Evolutionary conservation across 2,797 vertebrate species (phyloP).

Genomic region (Antrozous pallidus): DNA sequence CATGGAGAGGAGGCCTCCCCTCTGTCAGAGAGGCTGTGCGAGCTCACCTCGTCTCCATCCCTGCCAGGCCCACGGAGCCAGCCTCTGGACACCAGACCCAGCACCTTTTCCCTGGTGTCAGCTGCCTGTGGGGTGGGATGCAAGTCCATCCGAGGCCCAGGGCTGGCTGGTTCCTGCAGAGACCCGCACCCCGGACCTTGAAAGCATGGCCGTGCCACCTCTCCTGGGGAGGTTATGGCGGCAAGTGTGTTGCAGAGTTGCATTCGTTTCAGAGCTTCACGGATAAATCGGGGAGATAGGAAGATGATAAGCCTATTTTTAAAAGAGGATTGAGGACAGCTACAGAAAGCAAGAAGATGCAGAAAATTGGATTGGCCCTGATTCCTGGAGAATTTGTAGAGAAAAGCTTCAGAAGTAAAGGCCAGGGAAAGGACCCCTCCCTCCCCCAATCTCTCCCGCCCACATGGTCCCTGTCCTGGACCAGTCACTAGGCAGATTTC

Average conservation of each 20-base stretch:
- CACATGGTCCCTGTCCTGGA: neutral
- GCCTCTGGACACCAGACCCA: neutral
- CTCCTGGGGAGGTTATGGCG: neutral
- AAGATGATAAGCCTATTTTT: neutral
- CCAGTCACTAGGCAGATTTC: no score
- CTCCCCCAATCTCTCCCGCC: neutral
- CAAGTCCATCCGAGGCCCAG: no score
- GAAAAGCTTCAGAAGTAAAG: neutral
- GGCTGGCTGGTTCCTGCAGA: neutral
- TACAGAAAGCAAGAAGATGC: neutral
- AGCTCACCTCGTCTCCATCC: neutral
- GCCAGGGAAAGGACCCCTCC: neutral
- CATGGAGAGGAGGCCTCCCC: neutral
- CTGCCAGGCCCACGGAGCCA: neutral
- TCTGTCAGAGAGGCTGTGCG: neutral
- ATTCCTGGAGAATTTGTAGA: neutral
- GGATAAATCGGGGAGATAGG: neutral
- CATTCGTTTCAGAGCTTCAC: neutral
- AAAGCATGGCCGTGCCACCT: neutral
- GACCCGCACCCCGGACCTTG: neutral
- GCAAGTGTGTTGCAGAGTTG: neutral
- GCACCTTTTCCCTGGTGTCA: neutral
- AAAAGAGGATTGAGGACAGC: neutral
- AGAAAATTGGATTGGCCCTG: neutral
- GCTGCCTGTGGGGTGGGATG: neutral